Evolutionary conservation across 2,113 vertebrate species (phyloP), one percentile per base, ranked within the genome.

Genomic region (Oncorhynchus gorbuscha): DNA sequence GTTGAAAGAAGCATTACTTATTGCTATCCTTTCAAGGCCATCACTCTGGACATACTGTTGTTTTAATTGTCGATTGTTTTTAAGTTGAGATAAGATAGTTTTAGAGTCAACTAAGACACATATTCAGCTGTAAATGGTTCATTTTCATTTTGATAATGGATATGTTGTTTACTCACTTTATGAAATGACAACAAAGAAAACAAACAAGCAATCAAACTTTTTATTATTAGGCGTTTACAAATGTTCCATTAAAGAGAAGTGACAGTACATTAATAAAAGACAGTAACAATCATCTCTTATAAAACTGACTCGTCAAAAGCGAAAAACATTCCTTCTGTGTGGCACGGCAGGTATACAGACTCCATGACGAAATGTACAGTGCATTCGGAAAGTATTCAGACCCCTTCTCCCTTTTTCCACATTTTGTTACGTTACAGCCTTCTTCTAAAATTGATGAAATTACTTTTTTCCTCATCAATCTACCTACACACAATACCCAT

Each of bases 161-260:
- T 67, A 76, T 74, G 73, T 69, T 24, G 74, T 87, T 81, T 76
- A 75, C 81, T 89, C 78, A 88, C 76, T 78, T 85, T 76, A 3
- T 72, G 69, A 67, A 73, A 72, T 81, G 78, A 81, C 83, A 87
- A 80, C 72, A 87, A 77, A 87, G 64, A 83, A 86, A 79, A 83
- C 82, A 78, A 71, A 55, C 65, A 80, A 67, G 81, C 77, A 7
- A 86, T 85, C 75, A 81, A 90, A n/a, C 81, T 75, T 16, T 48
- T 85, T 87, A n/a, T 79, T 87, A 73, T 71, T 49, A 79, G 74
- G 74, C 64, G 72, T 73, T 82, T 85, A 81, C 66, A 81, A 70
- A 77, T 86, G 55, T 45, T 82, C 84, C 86, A 84, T 89, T 71
- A 83, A 78, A 73, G 78, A n/a, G 76, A 30, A 39, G 9, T 61